Conservation (phyloP, 1,140 invertebrate species). For the Parapsyche elsis region DNA sequence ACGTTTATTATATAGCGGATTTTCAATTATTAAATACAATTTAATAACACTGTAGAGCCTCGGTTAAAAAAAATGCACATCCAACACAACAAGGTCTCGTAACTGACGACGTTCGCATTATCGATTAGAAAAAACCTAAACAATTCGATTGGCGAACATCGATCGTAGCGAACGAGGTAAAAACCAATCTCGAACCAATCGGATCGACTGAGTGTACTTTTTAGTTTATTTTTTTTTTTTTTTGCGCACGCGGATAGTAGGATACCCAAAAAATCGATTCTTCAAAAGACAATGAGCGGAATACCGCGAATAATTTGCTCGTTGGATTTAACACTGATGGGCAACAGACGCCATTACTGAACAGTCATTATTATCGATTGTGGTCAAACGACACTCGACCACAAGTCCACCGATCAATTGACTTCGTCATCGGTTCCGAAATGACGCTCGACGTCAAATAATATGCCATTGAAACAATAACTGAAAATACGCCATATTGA, state of each 20-base stretch:
- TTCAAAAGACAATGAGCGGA: conserved; percentile 15
- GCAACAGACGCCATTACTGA: conserved; percentile 11
- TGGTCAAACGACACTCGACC: background rate
- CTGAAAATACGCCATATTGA: background rate
- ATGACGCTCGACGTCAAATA: conserved; percentile 11
- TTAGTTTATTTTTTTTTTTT: too few species aligned
- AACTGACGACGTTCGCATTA: background rate
- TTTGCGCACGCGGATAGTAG: too few species aligned
- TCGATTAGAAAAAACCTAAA: background rate
- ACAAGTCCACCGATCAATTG: background rate
- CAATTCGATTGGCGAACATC: conserved; percentile 1
- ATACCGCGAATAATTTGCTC: conserved; percentile 20
- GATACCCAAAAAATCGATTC: conserved; percentile 8
- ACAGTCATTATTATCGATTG: background rate
- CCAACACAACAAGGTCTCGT: too few species aligned
- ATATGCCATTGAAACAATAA: background rate
- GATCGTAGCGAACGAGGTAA: background rate
- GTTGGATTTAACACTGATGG: background rate
- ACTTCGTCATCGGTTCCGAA: background rate
- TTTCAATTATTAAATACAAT: background rate
- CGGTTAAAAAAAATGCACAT: too few species aligned
- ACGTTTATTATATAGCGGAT: background rate
- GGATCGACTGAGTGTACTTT: too few species aligned
- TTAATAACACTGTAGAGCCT: too few species aligned
- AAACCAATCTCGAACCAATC: conserved; percentile 3